Evolutionary conservation across 1,140 invertebrate species (phyloP), one percentile per base, ranked within the genome.

Genomic region (Papilio xuthus): DNA sequence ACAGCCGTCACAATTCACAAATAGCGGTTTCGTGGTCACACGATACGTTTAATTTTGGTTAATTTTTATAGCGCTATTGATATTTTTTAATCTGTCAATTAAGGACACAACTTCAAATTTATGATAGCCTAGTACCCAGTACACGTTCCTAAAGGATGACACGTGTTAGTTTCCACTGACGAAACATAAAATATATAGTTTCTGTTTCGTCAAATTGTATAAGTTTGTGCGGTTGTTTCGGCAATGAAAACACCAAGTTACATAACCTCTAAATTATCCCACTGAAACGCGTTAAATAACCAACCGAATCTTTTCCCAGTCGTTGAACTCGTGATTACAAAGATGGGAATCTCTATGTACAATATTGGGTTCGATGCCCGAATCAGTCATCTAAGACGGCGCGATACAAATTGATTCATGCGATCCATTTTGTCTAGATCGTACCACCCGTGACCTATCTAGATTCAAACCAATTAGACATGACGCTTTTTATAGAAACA

Each of bases 321-420:
- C 71, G 23, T 44, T 73, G 71, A 73, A 73, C 71, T 26, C 41
- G 13, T 44, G 42, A 73, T 73, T 73, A 73, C 9, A 71, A 71
- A 71, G 42, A 44, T 73, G 20, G 23, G 71, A 50, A 47, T 73
- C 41, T 73, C 23, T 2, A 69, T 50, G 60, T 23, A 47, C 63
- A 23, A 37, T 82, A 76, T 76, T 74, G 82, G 79, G 88, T 89
- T 86, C 88, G 87, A 86, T 81, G 88, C 18, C 86, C 88, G 84
- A 84, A 47, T 82, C 84, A 86, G 83, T 86, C 87, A 85, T 87
- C 80, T 85, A 84, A 80, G 83, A 85, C 87, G 82, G 78, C 78
- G 81, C 86, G 86, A 69, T 81, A 82, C 84, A 84, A 90, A 90
- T 89, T 88, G 85, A 86, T 90, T 89, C 79, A 50, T 80, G 74